Base-by-base conservation (phyloP, 2,888 invertebrate species). In the Acronicta psi region DNA sequence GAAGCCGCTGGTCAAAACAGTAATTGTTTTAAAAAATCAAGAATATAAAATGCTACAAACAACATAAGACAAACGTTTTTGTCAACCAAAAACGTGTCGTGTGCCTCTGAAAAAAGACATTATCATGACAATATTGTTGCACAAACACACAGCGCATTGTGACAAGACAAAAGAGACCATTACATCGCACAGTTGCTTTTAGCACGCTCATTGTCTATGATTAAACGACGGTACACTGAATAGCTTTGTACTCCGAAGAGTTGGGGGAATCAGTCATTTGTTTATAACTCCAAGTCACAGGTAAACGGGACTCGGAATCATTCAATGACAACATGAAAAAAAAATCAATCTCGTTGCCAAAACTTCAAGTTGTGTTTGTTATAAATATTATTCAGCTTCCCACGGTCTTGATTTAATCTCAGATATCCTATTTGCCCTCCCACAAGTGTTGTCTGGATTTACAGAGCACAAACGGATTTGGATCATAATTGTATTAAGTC, bases 191-290 rank as follows among this genome's bases (percentile, higher is more conserved):
- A 43, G 59, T 66, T 63, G 69, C 59, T 66, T 71, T 69, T 60
- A 66, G 61, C 70, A 73, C 73, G 70, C 51, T 65, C 66, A 69
- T 75, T 75, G 75, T 75, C 59, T 64, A 74, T 62, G 74, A 73
- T 75, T 77, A 66, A 73, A 64, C 63, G 74, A 52, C 31, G 69
- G 46, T 55, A 57, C 41, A 44, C 50, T 58, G 73, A 61, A 69
- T 60, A 23, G 53, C 65, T 61, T 76, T 68, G 76, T 73, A 38
- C 13, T 64, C 18, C 23, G 55, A 59, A 53, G 59, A 61, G 52
- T 20, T 34, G 56, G 43, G 54, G 57, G 61, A 72, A 54, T 68
- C 69, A 43, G 42, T 45, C 47, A 59, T 59, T 63, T 61, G 52
- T 62, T 43, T 57, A 44, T n/a, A 72, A 58, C 36, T 16, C 29